Conservation (phyloP, 1,140 invertebrate genomes). For the Drosophila oshimai region DNA sequence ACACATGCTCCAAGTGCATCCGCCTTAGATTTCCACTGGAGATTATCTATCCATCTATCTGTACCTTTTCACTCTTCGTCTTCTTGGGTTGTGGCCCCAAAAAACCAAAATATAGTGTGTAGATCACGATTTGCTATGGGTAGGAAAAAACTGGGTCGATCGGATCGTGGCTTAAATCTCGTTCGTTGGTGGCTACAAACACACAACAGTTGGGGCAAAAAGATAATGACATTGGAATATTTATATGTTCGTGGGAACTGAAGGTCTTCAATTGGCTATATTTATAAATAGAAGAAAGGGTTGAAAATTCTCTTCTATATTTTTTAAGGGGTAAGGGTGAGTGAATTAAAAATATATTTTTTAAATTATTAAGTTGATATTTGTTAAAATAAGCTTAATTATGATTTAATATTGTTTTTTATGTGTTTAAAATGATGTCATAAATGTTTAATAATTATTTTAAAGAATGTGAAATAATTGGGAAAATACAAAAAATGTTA, state of each 20-base stretch:
- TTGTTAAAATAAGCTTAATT: too few relatives aligned
- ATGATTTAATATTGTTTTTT: too few relatives aligned
- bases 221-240: slow-evolving; percentile 19
- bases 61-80: neutral
- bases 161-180: slow-evolving; percentile 8
- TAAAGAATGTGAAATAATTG: too few relatives aligned
- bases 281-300: too few relatives aligned
- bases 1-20: slow-evolving; percentile 77
- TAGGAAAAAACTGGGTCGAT: slow-evolving; percentile 54
- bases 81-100: neutral
- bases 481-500: too few relatives aligned
- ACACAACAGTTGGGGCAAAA: neutral
- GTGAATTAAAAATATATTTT: too few relatives aligned
- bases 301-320: too few relatives aligned
- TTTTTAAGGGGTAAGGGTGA: too few relatives aligned
- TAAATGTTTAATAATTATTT: too few relatives aligned
- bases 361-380: too few relatives aligned
- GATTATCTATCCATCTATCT: neutral
- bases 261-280: neutral
- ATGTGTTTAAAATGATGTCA: too few relatives aligned
- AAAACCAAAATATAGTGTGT: neutral
- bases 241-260: neutral
- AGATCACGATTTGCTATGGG: slow-evolving; percentile 48
- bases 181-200: neutral
- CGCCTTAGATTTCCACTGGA: slow-evolving; percentile 41